Conservation (phyloP, 2,113 vertebrate genomes). For the Plecturocebus donacophilus region DNA sequence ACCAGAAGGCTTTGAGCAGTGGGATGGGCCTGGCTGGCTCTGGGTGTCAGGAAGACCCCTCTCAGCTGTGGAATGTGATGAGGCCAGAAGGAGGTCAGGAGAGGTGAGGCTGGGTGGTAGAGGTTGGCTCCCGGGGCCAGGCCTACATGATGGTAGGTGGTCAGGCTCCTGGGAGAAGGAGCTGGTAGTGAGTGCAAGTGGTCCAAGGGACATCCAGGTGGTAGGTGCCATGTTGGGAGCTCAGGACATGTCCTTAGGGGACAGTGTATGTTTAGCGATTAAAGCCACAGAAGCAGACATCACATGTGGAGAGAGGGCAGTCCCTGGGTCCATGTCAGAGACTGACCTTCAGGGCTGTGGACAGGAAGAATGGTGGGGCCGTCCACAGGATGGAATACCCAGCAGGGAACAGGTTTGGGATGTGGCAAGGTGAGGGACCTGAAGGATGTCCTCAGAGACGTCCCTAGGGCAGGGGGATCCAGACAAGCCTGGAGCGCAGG, state of each 20-base stretch:
- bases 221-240: not conserved
- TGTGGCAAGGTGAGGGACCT: not conserved
- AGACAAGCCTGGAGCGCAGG: not conserved
- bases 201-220: not conserved
- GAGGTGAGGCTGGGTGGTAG: not conserved
- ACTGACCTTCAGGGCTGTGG: not conserved
- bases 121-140: not conserved
- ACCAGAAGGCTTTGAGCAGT: rapidly evolving
- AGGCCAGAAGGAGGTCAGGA: not conserved
- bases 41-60: not conserved
- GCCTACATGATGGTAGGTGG: not conserved
- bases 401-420: not conserved
- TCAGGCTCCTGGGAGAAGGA: not conserved
- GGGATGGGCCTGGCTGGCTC: not conserved
- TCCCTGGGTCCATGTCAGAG: not conserved
- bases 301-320: not conserved
- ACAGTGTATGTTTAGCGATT: not conserved
- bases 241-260: not conserved
- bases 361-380: not conserved
- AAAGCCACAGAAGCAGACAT: not conserved
- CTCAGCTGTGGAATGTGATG: rapidly evolving
- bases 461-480: not conserved
- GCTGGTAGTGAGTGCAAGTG: not conserved
- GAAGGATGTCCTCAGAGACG: not conserved
- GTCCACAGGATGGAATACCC: not conserved